Conservation (phyloP, 2,113 vertebrate genomes). For the Tenebrosternarchus preto region DNA sequence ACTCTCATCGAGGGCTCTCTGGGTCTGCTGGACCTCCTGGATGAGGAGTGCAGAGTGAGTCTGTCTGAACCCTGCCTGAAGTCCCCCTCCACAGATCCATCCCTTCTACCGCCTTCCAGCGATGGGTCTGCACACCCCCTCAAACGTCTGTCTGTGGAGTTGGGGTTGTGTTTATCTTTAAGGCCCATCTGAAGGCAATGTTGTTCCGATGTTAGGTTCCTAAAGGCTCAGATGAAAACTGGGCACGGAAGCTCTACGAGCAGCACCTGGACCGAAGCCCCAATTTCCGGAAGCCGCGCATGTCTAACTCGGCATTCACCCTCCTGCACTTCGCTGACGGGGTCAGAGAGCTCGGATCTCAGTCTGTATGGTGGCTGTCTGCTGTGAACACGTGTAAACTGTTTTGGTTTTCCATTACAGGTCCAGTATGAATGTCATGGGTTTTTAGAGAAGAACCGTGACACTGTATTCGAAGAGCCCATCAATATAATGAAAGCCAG, state of each 20-base stretch:
- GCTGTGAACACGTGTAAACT: neutral
- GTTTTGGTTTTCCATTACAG: constrained; percentile 55
- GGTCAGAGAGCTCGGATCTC: constrained; percentile 56
- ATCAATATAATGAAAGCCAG: constrained; percentile 81
- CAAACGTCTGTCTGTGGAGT: neutral
- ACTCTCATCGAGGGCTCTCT: constrained; percentile 74
- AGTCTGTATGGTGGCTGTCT: neutral
- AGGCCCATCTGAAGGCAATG: neutral
- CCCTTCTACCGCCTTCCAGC: neutral
- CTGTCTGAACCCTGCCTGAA: neutral
- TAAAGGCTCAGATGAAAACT: constrained; percentile 78
- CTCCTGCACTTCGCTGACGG: constrained; percentile 79
- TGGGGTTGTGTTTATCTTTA: neutral
- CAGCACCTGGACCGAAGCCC: constrained; percentile 68
- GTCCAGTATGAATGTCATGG: constrained; percentile 78
- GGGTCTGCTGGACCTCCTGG: constrained; percentile 78
- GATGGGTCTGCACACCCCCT: no score
- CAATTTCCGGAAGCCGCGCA: constrained; percentile 76
- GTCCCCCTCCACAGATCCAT: no score
- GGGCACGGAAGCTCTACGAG: constrained; percentile 78
- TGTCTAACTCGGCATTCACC: constrained; percentile 72
- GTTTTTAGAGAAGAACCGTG: constrained; percentile 80
- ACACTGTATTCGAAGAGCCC: constrained; percentile 77
- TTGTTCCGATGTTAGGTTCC: constrained; percentile 72
- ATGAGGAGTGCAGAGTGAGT: constrained; percentile 78